phyloP scores from a whole-genome alignment of 2,113 vertebrate species.

The Motacilla tschutschensis region DNA sequence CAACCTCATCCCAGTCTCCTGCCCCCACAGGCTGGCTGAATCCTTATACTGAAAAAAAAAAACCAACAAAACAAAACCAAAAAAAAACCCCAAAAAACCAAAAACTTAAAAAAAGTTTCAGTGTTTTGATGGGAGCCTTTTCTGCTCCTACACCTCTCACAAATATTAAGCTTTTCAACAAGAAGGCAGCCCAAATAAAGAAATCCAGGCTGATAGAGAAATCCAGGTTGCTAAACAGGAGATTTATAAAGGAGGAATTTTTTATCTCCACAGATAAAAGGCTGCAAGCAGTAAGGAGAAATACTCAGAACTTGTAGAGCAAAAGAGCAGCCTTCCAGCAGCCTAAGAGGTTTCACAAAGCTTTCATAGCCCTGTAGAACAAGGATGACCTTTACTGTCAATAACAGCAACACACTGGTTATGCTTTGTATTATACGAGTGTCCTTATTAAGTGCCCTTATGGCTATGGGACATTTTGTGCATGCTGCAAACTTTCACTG shows the following conservation, averaged over 20 bases:
- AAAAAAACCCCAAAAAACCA: neutral
- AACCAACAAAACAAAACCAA: neutral
- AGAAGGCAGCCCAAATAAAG: neutral
- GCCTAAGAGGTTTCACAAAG: neutral
- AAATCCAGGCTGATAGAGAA: neutral
- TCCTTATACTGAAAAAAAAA: neutral
- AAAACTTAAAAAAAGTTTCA: neutral
- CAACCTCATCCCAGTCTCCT: neutral
- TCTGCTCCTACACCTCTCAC: neutral
- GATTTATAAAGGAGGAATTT: neutral
- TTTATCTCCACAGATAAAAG: neutral
- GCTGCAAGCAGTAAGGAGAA: neutral
- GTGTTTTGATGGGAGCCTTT: neutral
- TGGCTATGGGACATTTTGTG: neutral
- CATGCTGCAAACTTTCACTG: neutral
- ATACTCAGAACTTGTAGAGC: neutral
- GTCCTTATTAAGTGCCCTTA: neutral
- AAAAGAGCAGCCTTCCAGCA: neutral
- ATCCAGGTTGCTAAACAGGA: neutral
- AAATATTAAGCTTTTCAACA: neutral
- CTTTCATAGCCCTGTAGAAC: neutral
- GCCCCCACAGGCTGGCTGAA: neutral
- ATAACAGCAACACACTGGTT: neutral
- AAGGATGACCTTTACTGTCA: neutral
- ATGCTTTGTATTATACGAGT: neutral